Base-by-base conservation (phyloP, 2,113 vertebrate genomes). In the Excalfactoria chinensis region DNA sequence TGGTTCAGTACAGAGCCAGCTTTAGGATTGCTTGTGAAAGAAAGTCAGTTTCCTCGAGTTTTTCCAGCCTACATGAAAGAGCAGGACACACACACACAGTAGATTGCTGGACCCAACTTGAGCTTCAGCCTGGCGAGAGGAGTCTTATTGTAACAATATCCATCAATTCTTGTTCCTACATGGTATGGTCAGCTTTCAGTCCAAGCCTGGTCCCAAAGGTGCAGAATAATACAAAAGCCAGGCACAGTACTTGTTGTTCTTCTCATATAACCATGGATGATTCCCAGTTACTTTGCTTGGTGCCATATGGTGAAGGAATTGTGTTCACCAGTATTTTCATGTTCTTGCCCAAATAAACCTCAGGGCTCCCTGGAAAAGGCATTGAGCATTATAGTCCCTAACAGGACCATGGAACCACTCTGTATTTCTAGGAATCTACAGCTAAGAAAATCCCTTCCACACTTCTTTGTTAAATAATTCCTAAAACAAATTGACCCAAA, bases 51-150 rank as follows among this genome's bases (percentile, higher is more conserved):
- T 43, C 5, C 60, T 64, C 43, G 6, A 34, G 4, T 82, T 83
- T 76, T 75, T 80, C 56, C 4, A 11, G 76, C 73, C 40, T 34
- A 4, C 11, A 5, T 2, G 7, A 63, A 43, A 72, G 21, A 40
- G 11, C 0, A 4, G 11, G 26, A 53, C 34, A 34, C 0, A 0
- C 28, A 68, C 37, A 37, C 37, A 37, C 1, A 43, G 2, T 28
- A 41, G 26, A 9, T 55, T 56, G 16, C 67, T 58, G 53, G 53
- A 53, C 15, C 40, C 7, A 2, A 25, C 8, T 30, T 71, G 66
- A 80, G 7, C 35, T 74, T 63, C 13, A 77, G 22, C 20, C 11
- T 0, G 1, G 20, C 3, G 35, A 25, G 34, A 78, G 59, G 51
- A 32, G 11, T 48, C 53, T 60, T n/a, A 9, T 8, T 84, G 69